Base-by-base conservation (phyloP, 2,113 vertebrate species). In the Nothoprocta perdicaria region DNA sequence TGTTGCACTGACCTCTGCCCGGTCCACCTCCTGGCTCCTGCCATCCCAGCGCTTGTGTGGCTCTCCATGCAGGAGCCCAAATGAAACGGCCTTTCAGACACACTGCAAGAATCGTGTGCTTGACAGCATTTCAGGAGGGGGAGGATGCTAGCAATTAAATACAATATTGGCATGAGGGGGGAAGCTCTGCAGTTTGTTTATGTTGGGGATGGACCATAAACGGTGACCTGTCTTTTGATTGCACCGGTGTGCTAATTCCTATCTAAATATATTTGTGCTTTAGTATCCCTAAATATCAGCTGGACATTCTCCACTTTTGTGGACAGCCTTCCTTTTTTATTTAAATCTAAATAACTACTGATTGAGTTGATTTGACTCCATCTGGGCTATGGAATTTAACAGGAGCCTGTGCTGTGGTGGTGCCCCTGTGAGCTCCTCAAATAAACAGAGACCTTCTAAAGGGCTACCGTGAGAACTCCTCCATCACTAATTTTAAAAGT, bases 331-430 rank as follows among this genome's bases (percentile, higher is more conserved):
- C 62, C 58, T 91, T 84, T 89, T 81, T 27, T 86, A 35, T 73
- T 57, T 78, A 48, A 88, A 66, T 41, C 62, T 86, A 95, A 93
- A 92, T 91, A 95, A 95, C 91, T 84, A 75, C 57, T 46, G 65
- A 66, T 78, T 0, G 7, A 91, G 57, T 87, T 69, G 79, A 61
- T 84, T 5, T 3, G 73, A 35, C 80, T 92, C 60, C 60, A 15
- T 81, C 63, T 71, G 50, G 50, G 31, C 72, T 43, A 0, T 27
- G 18, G 52, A 35, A 18, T 75, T 93, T 82, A 73, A 22, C 43
- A 40, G 68, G 55, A 86, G 76, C 72, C 55, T 50, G n/a, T 40
- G 58, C 63, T 8, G 3, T 26, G 31, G 46, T 74, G 23, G 6
- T 71, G 79, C 73, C 84, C 75, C 83, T 35, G 31, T 83, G 65